A percentile compares a stretch with the other conserved stretches of the same genome.
These are phyloP conservation scores for Phalacrocorax carbo DNA, from an alignment of 2,113 vertebrate genomes.

Conservation along the genomic window DNA sequence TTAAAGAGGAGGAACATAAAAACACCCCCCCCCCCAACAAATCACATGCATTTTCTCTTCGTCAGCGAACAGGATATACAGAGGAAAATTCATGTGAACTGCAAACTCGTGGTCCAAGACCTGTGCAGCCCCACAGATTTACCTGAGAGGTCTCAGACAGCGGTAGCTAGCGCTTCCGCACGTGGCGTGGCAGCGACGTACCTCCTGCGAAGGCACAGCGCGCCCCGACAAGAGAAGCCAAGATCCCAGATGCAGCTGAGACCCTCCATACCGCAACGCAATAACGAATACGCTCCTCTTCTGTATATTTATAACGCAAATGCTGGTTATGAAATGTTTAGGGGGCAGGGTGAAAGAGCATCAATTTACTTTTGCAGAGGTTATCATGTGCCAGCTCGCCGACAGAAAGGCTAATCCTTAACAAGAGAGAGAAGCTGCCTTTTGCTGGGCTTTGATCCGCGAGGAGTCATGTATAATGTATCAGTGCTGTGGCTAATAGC, in stretches of 20 bases:
- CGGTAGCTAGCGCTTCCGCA: not conserved
- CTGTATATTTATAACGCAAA: not conserved
- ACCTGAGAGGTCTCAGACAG: not conserved
- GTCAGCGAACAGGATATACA: too few species aligned
- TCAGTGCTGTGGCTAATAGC: not conserved
- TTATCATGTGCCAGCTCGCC: not conserved
- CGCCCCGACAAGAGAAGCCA: not conserved
- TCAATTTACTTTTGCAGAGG: not conserved
- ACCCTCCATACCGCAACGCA: accelerated
- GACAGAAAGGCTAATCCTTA: not conserved
- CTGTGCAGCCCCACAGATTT: not conserved
- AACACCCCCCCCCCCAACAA: too few species aligned
- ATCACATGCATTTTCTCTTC: not conserved
- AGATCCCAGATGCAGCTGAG: not conserved
- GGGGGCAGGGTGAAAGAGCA: not conserved
- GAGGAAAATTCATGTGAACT: not conserved
- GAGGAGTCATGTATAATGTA: not conserved
- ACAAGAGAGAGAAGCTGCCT: not conserved
- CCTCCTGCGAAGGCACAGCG: not conserved
- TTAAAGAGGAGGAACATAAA: not conserved
- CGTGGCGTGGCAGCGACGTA: not conserved
- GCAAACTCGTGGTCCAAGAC: not conserved
- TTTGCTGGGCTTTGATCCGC: not conserved
- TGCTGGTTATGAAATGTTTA: not conserved
- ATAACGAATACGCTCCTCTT: not conserved